These are phyloP conservation scores for Clistopyga incitator DNA, from an alignment of 2,888 invertebrate species.

Conservation along the genomic window DNA sequence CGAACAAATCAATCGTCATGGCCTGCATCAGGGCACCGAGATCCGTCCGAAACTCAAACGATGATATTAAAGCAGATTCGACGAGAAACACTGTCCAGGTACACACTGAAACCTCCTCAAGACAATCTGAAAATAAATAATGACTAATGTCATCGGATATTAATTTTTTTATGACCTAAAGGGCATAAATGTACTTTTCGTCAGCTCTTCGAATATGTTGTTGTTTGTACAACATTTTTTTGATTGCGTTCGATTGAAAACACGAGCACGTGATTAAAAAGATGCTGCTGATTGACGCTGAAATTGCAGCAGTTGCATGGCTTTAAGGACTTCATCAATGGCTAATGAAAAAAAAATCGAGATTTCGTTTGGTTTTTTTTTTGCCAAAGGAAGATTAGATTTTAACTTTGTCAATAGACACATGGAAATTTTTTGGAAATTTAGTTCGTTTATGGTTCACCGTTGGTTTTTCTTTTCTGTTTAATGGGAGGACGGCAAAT, in stretches of 20 bases:
- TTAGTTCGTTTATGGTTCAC: no score
- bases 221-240: no score
- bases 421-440: no score
- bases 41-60: slow-evolving; percentile 91
- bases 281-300: not conserved
- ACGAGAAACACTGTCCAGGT: slow-evolving; percentile 81
- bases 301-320: not conserved
- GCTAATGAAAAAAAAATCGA: no score
- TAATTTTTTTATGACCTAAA: not conserved
- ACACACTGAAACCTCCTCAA: slow-evolving; percentile 52
- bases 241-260: not conserved
- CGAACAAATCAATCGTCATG: slow-evolving; percentile 71
- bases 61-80: slow-evolving; percentile 87
- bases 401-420: no score
- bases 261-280: slow-evolving; percentile 8
- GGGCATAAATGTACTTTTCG: not conserved
- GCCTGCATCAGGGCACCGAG: slow-evolving; percentile 90
- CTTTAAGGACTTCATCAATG: not conserved
- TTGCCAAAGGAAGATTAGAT: no score
- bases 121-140: not conserved
- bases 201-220: not conserved
- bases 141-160: not conserved
- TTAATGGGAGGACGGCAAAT: no score
- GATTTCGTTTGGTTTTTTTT: no score
- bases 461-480: no score